Percentiles rank a stretch among this genome's conserved stretches.
Evolutionary conservation across 2,797 vertebrate genomes (phyloP).

Genomic region (Smutsia gigantea): DNA sequence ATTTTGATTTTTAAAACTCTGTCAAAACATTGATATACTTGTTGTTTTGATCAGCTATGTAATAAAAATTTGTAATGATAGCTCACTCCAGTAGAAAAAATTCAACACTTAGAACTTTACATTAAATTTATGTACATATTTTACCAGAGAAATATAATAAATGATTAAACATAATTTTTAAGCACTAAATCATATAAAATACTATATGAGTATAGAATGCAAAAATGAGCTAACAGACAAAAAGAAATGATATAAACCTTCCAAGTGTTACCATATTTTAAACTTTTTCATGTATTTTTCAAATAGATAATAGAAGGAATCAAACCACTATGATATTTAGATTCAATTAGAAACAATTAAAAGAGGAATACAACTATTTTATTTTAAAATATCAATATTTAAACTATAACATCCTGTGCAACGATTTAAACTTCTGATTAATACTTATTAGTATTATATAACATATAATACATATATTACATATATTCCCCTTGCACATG

Average conservation of each 20-base stretch:
- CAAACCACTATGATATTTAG: not conserved
- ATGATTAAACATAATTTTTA: not conserved
- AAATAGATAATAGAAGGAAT: not conserved
- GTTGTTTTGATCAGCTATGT: not conserved
- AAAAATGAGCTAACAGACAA: not conserved
- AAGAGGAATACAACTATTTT: not conserved
- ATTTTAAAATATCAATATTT: not conserved
- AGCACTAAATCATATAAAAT: not conserved
- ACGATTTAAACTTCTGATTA: not conserved
- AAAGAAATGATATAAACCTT: not conserved
- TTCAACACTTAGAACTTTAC: not conserved
- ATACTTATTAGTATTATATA: not conserved
- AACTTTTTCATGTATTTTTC: not conserved
- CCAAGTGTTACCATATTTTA: not conserved
- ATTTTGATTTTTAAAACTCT: constrained; percentile 1
- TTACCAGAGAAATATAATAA: not conserved
- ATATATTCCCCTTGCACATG: not conserved
- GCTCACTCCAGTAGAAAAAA: not conserved
- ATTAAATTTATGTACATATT: not conserved
- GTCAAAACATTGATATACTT: not conserved
- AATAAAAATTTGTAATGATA: not conserved
- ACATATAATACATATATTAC: not conserved
- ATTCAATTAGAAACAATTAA: not conserved
- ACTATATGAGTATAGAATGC: not conserved
- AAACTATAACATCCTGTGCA: not conserved